Percentiles rank a stretch among this genome's conserved stretches.
Evolutionary conservation across 2,888 invertebrate species (phyloP).

Genomic region (Andrena flavipes): DNA sequence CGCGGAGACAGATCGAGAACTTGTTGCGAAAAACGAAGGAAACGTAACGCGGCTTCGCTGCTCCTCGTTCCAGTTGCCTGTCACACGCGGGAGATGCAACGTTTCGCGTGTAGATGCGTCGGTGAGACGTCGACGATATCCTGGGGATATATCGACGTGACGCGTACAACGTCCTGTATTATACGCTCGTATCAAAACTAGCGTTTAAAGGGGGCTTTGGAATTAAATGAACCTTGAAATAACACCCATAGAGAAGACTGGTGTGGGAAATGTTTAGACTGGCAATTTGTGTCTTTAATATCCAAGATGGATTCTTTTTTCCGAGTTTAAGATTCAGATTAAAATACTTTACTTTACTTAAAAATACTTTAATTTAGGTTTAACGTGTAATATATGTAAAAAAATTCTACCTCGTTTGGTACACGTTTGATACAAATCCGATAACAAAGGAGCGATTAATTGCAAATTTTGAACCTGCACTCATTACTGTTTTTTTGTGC

Average conservation of each 20-base stretch:
- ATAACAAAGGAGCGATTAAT: too few relatives aligned
- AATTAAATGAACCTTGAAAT: background rate
- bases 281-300: background rate
- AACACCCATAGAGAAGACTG: background rate
- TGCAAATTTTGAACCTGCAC: too few relatives aligned
- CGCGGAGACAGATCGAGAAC: slow-evolving; percentile 43
- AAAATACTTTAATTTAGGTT: too few relatives aligned
- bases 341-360: too few relatives aligned
- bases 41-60: slow-evolving; percentile 30
- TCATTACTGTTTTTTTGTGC: too few relatives aligned
- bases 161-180: slow-evolving; percentile 12
- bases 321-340: too few relatives aligned
- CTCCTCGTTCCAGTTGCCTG: slow-evolving; percentile 60
- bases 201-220: background rate
- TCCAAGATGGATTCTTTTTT: too few relatives aligned
- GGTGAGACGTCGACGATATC: slow-evolving; percentile 49
- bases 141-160: slow-evolving; percentile 52
- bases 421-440: too few relatives aligned
- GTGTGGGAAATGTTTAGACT: background rate
- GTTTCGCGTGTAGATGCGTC: slow-evolving; percentile 57
- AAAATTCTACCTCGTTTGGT: too few relatives aligned
- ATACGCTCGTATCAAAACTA: background rate
- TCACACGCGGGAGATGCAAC: slow-evolving; percentile 66
- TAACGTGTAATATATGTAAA: too few relatives aligned
- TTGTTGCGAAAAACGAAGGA: slow-evolving; percentile 26